A percentile compares a stretch with the other conserved stretches of the same genome.
These are phyloP conservation scores for Tipula unca DNA, from an alignment of 2,888 invertebrate species.

Conservation along the genomic window DNA sequence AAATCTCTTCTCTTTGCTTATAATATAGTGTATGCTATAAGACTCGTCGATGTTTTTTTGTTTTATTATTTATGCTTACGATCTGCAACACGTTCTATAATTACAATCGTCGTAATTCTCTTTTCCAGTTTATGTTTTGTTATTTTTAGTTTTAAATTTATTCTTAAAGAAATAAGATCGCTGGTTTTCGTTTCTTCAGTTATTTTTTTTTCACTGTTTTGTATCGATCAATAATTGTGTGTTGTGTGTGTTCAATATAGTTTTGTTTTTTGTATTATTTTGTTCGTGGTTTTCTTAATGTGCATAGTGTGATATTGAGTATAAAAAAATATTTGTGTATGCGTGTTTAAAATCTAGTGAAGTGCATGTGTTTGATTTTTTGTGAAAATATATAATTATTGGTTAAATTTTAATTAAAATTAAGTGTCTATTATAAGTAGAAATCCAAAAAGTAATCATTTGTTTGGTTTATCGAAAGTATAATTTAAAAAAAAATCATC, in stretches of 20 bases:
- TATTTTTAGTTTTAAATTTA: neutral
- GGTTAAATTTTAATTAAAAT: neutral
- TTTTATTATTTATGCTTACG: neutral
- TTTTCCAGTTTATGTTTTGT: neutral
- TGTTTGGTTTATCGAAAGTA: neutral
- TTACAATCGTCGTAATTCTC: conserved; percentile 2
- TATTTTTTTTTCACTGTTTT: neutral
- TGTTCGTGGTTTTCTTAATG: neutral
- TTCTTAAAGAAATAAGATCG: neutral
- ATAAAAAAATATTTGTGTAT: neutral
- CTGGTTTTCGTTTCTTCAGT: neutral
- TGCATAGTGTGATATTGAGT: neutral
- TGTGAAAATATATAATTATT: neutral
- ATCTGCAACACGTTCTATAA: conserved; percentile 14
- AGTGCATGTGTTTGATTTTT: neutral
- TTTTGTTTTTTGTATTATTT: neutral
- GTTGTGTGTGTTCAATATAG: neutral
- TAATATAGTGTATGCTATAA: neutral
- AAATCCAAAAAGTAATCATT: neutral
- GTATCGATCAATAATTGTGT: neutral
- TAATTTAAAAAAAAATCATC: neutral
- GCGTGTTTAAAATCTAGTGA: neutral
- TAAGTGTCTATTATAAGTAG: neutral
- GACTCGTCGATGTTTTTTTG: neutral
- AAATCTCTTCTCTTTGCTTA: neutral